These are phyloP conservation scores for Muntiacus reevesi DNA, from an alignment of 2,113 vertebrate genomes.

Conservation along the genomic window DNA sequence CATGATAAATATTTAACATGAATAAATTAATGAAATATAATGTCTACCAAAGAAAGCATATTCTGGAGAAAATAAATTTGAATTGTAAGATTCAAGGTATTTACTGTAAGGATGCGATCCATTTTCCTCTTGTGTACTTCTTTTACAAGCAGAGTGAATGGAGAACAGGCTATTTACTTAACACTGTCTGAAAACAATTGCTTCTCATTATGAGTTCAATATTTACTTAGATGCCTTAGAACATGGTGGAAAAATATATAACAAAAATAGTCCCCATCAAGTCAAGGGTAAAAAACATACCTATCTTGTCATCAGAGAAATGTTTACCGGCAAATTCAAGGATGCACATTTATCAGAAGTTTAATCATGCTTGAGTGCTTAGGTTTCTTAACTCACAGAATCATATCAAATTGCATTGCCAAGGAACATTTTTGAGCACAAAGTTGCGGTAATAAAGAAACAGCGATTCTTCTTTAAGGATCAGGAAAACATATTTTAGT, in stretches of 20 bases:
- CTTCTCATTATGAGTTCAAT: neutral
- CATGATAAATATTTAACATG: neutral
- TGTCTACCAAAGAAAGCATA: rapidly evolving
- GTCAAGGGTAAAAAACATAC: neutral
- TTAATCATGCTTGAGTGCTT: neutral
- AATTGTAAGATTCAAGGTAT: neutral
- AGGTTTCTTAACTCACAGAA: neutral
- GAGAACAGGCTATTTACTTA: neutral
- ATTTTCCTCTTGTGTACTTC: neutral
- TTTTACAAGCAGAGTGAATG: neutral
- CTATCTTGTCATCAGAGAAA: neutral
- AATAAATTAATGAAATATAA: neutral
- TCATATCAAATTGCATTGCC: neutral
- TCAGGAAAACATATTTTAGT: neutral
- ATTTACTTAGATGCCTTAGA: neutral
- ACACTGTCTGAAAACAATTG: neutral
- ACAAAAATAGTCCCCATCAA: neutral
- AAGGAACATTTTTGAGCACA: neutral
- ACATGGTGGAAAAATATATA: neutral
- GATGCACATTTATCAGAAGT: neutral
- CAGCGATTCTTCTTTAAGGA: neutral
- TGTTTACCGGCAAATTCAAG: neutral
- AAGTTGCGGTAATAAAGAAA: neutral
- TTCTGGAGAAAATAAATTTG: neutral
- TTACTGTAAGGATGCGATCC: neutral